A percentile compares a stretch with the other conserved stretches of the same genome.
Conservation (phyloP, 1,140 invertebrate species). For the Cyphomyrmex costatus region DNA sequence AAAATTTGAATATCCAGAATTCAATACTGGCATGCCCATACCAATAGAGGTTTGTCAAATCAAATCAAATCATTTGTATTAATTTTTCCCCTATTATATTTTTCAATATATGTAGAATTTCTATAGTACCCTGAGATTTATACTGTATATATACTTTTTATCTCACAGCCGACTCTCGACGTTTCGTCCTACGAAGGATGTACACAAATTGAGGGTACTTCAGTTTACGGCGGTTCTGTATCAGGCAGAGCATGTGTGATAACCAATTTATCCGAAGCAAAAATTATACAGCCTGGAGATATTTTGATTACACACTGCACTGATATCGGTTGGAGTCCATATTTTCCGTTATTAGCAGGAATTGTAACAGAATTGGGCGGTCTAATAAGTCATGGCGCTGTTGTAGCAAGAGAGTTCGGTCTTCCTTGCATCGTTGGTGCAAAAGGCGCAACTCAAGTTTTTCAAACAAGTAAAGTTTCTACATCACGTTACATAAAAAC, state of each 20-base stretch:
- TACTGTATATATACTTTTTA: neutral
- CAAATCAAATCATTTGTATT: neutral
- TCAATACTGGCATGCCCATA: conserved; percentile 88
- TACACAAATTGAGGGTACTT: conserved; percentile 88
- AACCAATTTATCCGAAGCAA: conserved; percentile 85
- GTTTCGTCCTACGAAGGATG: neutral
- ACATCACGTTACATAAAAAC: neutral
- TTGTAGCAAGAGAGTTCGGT: conserved; percentile 95
- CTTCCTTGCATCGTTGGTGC: conserved; percentile 94
- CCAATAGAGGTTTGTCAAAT: conserved; percentile 79
- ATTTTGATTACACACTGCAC: conserved; percentile 93
- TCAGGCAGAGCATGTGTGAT: conserved; percentile 91
- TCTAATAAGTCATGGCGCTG: conserved; percentile 94
- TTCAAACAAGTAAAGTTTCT: conserved; percentile 89
- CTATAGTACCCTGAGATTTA: neutral
- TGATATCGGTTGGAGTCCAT: conserved; percentile 95
- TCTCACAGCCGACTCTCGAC: conserved; percentile 34
- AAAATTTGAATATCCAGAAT: conserved; percentile 89
- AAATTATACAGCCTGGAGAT: conserved; percentile 88
- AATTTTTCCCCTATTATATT: neutral
- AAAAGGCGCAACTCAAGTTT: conserved; percentile 89
- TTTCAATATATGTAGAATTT: neutral
- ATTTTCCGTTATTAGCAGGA: conserved; percentile 93
- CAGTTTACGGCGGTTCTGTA: conserved; percentile 90
- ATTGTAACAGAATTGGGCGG: conserved; percentile 95